Evolutionary conservation across 2,888 invertebrate species (phyloP), one percentile per base, ranked within the genome.

Genomic region (Hirtodrosophila alboralis): DNA sequence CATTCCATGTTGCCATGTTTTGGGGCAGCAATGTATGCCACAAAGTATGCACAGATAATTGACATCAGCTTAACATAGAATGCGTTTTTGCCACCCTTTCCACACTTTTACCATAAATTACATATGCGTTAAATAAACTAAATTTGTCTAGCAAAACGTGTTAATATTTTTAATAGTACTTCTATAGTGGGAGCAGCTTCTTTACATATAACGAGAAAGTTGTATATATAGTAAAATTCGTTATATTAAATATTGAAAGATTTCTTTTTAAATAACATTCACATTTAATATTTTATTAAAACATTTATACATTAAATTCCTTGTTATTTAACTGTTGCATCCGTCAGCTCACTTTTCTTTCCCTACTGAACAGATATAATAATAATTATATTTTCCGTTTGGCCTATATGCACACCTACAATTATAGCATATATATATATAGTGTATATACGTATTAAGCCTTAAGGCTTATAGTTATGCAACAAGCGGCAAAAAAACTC

Each of bases 21-120:
- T 31, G 16, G 61, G 28, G 40, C 60, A 34, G 27, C 48, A 59
- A 66, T 53, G 45, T 47, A 56, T 43, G 49, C 49, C 52, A 38
- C 51, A 68, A 71, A 74, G 64, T 69, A 74, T 83, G 77, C 64
- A 77, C 56, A 70, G 70, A 78, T 78, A 78, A 81, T 81, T 77
- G 84, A 84, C 70, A 81, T 61, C 51, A 48, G 52, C 41, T 56
- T 34, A 61, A 52, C 49, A 27, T 34, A 28, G 48, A 36, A 43
- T 47, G 23, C 34, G 34, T 36, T 26, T 59, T 37, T 28, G 5
- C 7, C 18, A 1, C 21, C 13, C 9, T n/a, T n/a, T 9, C 36
- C 33, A 4, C 21, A 30, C 23, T 28, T 60, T 51, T 51, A 51
- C 54, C 68, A 60, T 61, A 60, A 60, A 49, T 41, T 36, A 47